Evolutionary conservation across 2,113 vertebrate genomes (phyloP).

Genomic region (Gymnorhina tibicen): DNA sequence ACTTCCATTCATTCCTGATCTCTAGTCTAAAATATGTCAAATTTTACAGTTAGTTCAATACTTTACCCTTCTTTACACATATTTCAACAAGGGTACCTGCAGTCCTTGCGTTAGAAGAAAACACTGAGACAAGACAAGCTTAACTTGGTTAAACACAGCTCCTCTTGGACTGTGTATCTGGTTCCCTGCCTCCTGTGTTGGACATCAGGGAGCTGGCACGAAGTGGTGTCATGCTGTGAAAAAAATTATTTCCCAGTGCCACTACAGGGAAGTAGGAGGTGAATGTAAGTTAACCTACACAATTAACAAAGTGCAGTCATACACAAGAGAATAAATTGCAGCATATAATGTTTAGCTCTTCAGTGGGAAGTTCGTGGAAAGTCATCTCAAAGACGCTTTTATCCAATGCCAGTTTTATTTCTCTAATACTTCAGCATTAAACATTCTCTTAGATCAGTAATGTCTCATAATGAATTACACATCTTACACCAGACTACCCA

Average conservation of each 20-base stretch:
- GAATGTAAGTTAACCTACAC: not conserved
- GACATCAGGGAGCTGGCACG: not conserved
- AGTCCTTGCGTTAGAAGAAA: not conserved
- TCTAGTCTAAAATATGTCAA: not conserved
- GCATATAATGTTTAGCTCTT: not conserved
- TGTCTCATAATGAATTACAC: not conserved
- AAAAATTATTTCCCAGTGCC: not conserved
- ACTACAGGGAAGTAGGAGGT: not conserved
- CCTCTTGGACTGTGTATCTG: not conserved
- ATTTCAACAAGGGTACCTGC: not conserved
- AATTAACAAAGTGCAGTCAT: not conserved
- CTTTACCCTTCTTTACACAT: not conserved
- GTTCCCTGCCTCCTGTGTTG: fast-evolving
- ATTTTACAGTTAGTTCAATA: not conserved
- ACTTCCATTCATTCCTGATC: not conserved
- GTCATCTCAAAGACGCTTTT: not conserved
- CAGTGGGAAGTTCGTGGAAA: not conserved
- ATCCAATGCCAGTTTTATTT: not conserved
- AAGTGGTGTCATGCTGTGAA: not conserved
- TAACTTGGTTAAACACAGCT: not conserved
- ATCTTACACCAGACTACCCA: not conserved
- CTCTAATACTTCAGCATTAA: not conserved
- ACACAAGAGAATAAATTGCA: not conserved
- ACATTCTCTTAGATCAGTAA: not conserved
- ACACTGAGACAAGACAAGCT: not conserved